A percentile compares a stretch with the other conserved stretches of the same genome.
phyloP scores from a whole-genome alignment of 2,797 vertebrate species.

The Arnoldichthys spilopterus region DNA sequence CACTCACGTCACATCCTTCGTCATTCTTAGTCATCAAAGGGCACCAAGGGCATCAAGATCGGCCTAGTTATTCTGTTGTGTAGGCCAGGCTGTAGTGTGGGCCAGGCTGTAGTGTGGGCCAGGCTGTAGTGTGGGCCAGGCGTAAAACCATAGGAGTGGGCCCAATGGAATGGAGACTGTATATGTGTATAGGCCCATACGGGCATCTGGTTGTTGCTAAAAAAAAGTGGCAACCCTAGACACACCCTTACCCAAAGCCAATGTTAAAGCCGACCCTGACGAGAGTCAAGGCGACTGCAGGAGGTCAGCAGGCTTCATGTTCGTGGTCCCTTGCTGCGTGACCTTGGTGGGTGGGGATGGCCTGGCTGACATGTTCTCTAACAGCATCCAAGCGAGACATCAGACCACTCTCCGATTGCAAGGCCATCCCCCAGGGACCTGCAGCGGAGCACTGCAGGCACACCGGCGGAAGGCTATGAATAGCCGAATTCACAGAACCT shows the following conservation, averaged over 20 bases:
- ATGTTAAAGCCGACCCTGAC: neutral
- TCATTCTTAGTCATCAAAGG: no score
- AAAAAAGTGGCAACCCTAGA: no score
- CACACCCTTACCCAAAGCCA: neutral
- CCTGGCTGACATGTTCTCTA: slow-evolving; percentile 25
- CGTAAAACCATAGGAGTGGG: no score
- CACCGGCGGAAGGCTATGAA: slow-evolving; percentile 73
- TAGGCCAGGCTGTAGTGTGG: no score
- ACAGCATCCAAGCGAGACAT: slow-evolving; percentile 66
- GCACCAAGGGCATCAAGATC: no score
- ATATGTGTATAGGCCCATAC: no score
- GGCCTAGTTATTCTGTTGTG: no score
- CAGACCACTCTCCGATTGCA: slow-evolving; percentile 76
- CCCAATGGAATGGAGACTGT: no score
- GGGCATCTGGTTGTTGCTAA: no score
- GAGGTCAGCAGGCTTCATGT: neutral
- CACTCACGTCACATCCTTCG: no score
- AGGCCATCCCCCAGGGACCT: slow-evolving; percentile 58
- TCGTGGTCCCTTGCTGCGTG: neutral
- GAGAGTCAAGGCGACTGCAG: neutral
- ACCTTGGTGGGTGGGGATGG: slow-evolving; percentile 39
- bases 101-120: no score
- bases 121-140: no score
- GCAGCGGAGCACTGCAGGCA: slow-evolving; percentile 65
- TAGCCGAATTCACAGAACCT: slow-evolving; percentile 68